phyloP scores from a whole-genome alignment of 2,888 invertebrate species.

The Leptinotarsa peninsularis region DNA sequence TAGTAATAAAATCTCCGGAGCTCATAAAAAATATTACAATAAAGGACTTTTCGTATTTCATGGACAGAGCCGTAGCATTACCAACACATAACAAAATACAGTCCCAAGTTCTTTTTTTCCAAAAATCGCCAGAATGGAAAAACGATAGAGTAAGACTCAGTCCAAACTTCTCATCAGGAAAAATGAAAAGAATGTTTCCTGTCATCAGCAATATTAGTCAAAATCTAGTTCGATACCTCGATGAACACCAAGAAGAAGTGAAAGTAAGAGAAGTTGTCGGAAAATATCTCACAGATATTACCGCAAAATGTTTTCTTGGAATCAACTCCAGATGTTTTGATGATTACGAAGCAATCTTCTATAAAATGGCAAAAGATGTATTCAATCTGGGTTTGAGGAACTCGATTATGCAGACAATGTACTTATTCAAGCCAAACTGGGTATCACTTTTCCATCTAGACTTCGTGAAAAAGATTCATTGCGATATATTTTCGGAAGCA shows the following conservation, averaged over 20 bases:
- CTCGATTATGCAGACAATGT: slow-evolving; percentile 52
- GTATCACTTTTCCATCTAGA: slow-evolving; percentile 51
- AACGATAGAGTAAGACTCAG: slow-evolving; percentile 67
- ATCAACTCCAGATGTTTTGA: slow-evolving; percentile 63
- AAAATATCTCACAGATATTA: slow-evolving; percentile 66
- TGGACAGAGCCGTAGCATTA: slow-evolving; percentile 65
- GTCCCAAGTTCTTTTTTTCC: slow-evolving; percentile 64
- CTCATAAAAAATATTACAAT: slow-evolving; percentile 67
- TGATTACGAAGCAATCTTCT: slow-evolving; percentile 61
- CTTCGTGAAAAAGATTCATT: slow-evolving; percentile 52
- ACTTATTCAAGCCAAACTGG: slow-evolving; percentile 53
- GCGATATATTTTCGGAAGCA: slow-evolving; percentile 53
- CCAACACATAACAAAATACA: slow-evolving; percentile 64
- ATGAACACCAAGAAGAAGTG: slow-evolving; percentile 24
- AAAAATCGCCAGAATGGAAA: slow-evolving; percentile 70
- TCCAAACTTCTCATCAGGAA: slow-evolving; percentile 70
- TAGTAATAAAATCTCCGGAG: slow-evolving; percentile 66
- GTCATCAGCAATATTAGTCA: slow-evolving; percentile 57
- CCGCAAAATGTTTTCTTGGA: slow-evolving; percentile 66
- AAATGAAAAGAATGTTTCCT: slow-evolving; percentile 69
- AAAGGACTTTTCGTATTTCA: slow-evolving; percentile 67
- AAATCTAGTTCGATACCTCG: slow-evolving; percentile 17
- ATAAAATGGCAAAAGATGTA: slow-evolving; percentile 57
- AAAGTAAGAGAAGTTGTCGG: slow-evolving; percentile 60
- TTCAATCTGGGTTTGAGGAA: slow-evolving; percentile 56